Conservation (phyloP, 1,140 invertebrate genomes). For the Matsumurasca onukii region DNA sequence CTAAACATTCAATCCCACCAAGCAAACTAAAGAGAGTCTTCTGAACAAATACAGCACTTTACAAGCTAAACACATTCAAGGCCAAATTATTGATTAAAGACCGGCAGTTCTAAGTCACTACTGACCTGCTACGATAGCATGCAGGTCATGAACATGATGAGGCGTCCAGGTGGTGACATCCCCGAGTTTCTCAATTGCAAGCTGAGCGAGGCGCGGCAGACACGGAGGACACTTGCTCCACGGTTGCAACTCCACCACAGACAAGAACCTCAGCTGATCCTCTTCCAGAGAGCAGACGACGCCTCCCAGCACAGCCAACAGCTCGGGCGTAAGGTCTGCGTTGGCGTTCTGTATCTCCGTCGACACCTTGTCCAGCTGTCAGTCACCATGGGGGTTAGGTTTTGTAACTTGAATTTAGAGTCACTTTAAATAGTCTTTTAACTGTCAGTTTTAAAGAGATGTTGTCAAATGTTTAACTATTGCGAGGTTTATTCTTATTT, state of each 20-base stretch:
- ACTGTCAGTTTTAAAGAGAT: background rate
- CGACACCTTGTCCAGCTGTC: background rate
- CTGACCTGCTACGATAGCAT: constrained; percentile 6
- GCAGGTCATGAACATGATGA: background rate
- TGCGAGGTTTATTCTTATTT: background rate
- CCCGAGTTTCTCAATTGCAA: background rate
- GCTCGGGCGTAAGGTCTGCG: background rate
- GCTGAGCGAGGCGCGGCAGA: background rate
- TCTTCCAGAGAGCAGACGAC: background rate
- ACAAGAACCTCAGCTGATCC: background rate
- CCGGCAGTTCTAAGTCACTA: background rate
- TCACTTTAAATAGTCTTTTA: background rate
- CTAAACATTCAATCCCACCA: background rate
- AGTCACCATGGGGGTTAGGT: background rate
- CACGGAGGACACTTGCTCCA: background rate
- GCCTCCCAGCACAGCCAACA: background rate
- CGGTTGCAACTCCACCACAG: background rate
- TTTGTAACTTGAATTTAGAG: background rate
- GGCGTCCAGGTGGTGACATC: background rate
- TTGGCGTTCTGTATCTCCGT: background rate
- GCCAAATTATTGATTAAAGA: background rate
- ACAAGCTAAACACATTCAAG: background rate
- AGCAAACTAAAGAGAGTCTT: background rate
- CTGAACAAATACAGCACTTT: background rate
- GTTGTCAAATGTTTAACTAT: background rate